Base-by-base conservation (phyloP, 2,888 invertebrate genomes). In the Gonocerus acuteangulatus region DNA sequence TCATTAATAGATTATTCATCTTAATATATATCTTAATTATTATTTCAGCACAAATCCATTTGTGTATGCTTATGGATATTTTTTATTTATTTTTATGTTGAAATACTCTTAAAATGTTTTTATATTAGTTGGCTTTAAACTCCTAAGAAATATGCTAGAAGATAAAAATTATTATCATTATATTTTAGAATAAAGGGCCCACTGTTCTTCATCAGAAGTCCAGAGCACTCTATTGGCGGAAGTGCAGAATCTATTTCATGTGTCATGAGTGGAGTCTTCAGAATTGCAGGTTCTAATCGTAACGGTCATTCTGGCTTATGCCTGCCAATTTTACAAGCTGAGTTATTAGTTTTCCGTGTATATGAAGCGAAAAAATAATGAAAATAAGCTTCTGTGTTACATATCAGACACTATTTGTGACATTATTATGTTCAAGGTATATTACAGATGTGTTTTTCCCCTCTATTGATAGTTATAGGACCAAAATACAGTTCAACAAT, bases 341-440 rank as follows among this genome's bases (percentile, higher is more conserved):
- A 57, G 47, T 47, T 32, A 9, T 2, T 16, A 57, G 32, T 57
- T 47, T 34, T 45, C 21, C 1, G 27, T 15, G 57, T 57, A 34
- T 57, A 57, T 57, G 57, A 57, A 57, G 57, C 45, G 47, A 44
- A 11, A 27, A 57, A 47, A 47, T 32, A 42, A 57, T 57, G 57
- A 57, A 47, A 27, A 18, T 57, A 45, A n/a, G 16, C 45, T 45
- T 32, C 18, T 27, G 19, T 22, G 23, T 54, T 42, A 23, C 42
- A 22, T 22, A 6, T n/a, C 39, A 22, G 42, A 18, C n/a, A 15
- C 39, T 42, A 42, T 16, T 54, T 13, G 22, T 42, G 22, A 21
- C 54, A 9, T 23, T 54, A 54, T 39, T 54, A 54, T 54, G 54
- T 54, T 54, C 54, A 16, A 54, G 54, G 54, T 54, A 42, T 39